phyloP scores from a whole-genome alignment of 2,888 invertebrate genomes.

The Perdita meconis region DNA sequence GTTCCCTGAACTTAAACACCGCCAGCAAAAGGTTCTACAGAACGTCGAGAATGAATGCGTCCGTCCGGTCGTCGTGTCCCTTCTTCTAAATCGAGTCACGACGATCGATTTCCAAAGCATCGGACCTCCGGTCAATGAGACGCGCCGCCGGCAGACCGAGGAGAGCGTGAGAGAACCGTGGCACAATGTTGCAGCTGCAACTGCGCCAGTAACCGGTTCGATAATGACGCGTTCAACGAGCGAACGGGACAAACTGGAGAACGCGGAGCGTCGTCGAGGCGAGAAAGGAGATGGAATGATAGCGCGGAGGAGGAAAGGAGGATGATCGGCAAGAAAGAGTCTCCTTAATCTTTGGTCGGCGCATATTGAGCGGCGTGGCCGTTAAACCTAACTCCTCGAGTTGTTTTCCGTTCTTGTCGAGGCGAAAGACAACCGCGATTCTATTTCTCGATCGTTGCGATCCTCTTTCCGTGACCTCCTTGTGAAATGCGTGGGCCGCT shows the following conservation, averaged over 20 bases:
- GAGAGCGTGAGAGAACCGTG: constrained; percentile 65
- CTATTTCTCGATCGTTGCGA: not conserved
- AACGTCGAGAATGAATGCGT: no score
- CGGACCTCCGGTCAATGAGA: constrained; percentile 67
- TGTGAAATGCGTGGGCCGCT: no score
- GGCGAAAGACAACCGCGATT: constrained; percentile 14
- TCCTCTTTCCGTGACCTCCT: not conserved
- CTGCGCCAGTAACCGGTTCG: constrained; percentile 73
- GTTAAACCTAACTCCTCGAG: constrained; percentile 56
- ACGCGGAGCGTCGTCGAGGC: constrained; percentile 6
- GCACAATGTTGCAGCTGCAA: constrained; percentile 65
- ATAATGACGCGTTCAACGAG: constrained; percentile 70
- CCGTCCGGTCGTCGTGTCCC: constrained; percentile 2
- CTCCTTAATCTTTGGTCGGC: constrained; percentile 25
- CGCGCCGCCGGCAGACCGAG: constrained; percentile 42
- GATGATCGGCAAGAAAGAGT: constrained; percentile 18
- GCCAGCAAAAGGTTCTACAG: not conserved
- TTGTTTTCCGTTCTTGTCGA: constrained; percentile 41
- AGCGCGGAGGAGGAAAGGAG: constrained; percentile 20
- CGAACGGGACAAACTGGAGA: constrained; percentile 61
- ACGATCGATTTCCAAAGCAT: constrained; percentile 59
- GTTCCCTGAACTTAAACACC: not conserved
- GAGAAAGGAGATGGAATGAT: constrained; percentile 30
- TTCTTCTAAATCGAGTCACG: constrained; percentile 31
- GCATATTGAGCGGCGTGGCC: constrained; percentile 59